Evolutionary conservation across 2,797 vertebrate genomes (phyloP), one percentile per base, ranked within the genome.

Genomic region (Epinephelus awoara): DNA sequence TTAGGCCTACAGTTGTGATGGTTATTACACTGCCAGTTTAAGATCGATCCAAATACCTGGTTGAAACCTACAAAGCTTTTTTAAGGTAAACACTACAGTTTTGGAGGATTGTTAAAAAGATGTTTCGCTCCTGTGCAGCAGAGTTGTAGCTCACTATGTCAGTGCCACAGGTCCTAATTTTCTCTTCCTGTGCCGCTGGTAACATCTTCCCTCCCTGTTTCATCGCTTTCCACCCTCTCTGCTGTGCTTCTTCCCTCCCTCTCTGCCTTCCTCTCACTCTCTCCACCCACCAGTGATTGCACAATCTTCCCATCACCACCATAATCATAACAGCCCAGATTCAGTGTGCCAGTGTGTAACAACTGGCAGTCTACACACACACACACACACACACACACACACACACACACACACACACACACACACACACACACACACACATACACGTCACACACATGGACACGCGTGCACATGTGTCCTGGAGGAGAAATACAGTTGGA

Each of bases 401-500:
- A 67, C 52, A 59, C 47, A 63, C 57, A 56, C 59, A 63, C 64
- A 54, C 61, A 46, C 77, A 65, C 57, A 63, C 79, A 44, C 54
- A 70, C 57, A 57, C 67, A 71, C 67, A 51, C 55, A 57, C 77
- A 46, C 61, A 76, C 66, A 47, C 62, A 67, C 52, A 56, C 51
- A 68, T n/a, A n/a, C n/a, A n/a, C n/a, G n/a, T 27, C 57, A 55
- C 56, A 63, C 64, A 50, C 34, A 56, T 21, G 3, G 68, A 50
- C 77, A 65, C 44, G 14, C 56, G 19, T 11, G 19, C 68, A 29
- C 68, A 57, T 50, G 66, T 46, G 82, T 93, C 87, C 89, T 88
- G 80, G 82, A 86, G 89, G 88, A 95, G 93, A 92, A 94, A 94
- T 94, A 90, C 92, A 91, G 89, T 94, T 87, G 78, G 88, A 93